Conservation (phyloP, 2,113 vertebrate genomes). For the Pseudonaja textilis region DNA sequence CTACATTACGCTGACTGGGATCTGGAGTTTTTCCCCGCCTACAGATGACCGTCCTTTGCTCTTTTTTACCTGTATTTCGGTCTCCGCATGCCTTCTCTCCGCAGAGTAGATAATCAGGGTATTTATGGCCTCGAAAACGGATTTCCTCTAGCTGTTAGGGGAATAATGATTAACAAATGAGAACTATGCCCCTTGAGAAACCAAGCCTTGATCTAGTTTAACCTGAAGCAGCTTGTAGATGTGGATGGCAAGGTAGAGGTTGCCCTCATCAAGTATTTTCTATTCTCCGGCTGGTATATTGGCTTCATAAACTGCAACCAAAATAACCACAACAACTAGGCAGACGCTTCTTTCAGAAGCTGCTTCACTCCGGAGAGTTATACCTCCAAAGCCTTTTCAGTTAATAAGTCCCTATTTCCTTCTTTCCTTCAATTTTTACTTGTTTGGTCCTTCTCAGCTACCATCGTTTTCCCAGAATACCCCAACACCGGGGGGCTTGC, state of each 20-base stretch:
- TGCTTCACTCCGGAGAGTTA: background rate
- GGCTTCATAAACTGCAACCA: background rate
- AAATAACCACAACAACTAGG: background rate
- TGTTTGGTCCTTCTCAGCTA: background rate
- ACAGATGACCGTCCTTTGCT: background rate
- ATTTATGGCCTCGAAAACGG: background rate
- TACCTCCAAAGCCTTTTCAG: background rate
- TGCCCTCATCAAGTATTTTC: background rate
- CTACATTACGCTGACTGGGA: constrained; percentile 30
- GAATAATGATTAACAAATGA: background rate
- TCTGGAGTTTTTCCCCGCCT: background rate
- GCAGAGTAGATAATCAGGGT: background rate
- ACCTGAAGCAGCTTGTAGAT: background rate
- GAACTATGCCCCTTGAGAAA: background rate
- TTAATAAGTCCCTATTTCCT: background rate
- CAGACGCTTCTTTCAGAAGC: background rate
- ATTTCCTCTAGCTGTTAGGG: background rate
- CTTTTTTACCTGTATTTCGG: background rate
- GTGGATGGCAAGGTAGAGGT: background rate
- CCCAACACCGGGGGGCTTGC: background rate
- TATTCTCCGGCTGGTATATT: background rate
- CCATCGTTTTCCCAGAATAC: background rate
- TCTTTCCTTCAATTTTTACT: background rate
- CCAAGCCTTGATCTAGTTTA: background rate
- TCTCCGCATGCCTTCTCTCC: background rate